These are phyloP conservation scores for Drosophila tristis DNA, from an alignment of 1,140 invertebrate species.

Conservation along the genomic window DNA sequence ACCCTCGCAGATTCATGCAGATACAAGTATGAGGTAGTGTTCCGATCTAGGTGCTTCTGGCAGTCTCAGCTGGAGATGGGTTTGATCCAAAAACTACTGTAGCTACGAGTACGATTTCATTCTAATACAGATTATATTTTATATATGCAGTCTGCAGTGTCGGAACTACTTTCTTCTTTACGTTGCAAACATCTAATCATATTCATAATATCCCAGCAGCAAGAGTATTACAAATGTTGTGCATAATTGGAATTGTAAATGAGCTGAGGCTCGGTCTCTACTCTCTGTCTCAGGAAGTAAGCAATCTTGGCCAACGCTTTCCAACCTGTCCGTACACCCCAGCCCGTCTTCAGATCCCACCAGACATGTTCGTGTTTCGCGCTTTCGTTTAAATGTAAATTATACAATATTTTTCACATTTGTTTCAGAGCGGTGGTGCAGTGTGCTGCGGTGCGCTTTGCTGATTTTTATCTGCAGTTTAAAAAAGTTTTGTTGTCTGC, in stretches of 20 bases:
- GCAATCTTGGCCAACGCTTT: conserved; percentile 61
- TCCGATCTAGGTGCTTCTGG: too few species aligned
- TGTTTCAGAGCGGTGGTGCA: conserved; percentile 39
- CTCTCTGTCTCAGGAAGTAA: conserved; percentile 45
- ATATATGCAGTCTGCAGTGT: too few species aligned
- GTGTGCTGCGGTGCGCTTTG: conserved; percentile 60
- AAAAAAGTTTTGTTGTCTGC: conserved; percentile 80
- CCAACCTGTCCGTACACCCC: conserved; percentile 45
- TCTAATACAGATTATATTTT: too few species aligned
- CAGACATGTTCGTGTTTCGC: conserved; percentile 66
- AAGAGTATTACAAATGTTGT: conserved; percentile 61
- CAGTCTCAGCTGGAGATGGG: too few species aligned
- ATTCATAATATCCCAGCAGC: too few species aligned
- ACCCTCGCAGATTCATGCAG: too few species aligned
- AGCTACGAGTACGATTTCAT: too few species aligned
- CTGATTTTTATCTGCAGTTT: conserved; percentile 81
- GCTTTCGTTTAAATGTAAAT: conserved; percentile 81
- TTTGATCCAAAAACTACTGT: too few species aligned
- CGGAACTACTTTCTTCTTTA: too few species aligned
- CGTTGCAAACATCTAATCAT: too few species aligned
- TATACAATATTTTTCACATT: conserved; percentile 78
- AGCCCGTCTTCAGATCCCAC: conserved; percentile 21
- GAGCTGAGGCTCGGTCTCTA: conserved; percentile 38
- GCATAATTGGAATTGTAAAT: conserved; percentile 84
- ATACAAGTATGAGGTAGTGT: too few species aligned